Percentiles rank a stretch among this genome's conserved stretches.
These are phyloP conservation scores for Thalassophryne amazonica DNA, from an alignment of 2,797 vertebrate species.

Conservation along the genomic window DNA sequence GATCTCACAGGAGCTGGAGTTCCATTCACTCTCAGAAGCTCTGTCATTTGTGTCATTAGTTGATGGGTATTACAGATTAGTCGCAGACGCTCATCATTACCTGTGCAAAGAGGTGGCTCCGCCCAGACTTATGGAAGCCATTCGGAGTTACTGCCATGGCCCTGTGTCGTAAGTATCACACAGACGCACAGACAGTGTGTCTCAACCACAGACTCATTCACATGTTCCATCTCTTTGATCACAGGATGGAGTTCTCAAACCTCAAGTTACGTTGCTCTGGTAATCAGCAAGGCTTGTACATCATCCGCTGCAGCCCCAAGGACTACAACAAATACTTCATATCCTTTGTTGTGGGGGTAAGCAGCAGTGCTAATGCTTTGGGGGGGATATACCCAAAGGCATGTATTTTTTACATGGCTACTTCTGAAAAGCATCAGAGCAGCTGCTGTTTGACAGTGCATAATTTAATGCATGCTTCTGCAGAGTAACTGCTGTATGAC, in stretches of 20 bases:
- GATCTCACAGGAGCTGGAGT: slow-evolving; percentile 86
- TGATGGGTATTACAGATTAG: slow-evolving; percentile 95
- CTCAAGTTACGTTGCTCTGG: slow-evolving; percentile 87
- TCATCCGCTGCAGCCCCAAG: slow-evolving; percentile 92
- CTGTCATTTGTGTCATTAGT: slow-evolving; percentile 94
- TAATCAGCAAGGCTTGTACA: slow-evolving; percentile 88
- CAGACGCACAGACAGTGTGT: background rate
- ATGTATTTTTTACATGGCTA: background rate
- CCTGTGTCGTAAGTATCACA: slow-evolving; percentile 89
- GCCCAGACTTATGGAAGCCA: slow-evolving; percentile 88
- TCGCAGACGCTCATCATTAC: slow-evolving; percentile 91
- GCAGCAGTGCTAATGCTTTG: slow-evolving; percentile 53
- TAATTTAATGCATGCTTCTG: no score
- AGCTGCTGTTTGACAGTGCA: no score
- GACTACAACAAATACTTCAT: slow-evolving; percentile 95
- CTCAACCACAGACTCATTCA: background rate
- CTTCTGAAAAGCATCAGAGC: no score
- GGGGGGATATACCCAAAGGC: background rate
- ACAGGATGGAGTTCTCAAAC: slow-evolving; percentile 92
- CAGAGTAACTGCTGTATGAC: no score
- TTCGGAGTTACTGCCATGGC: slow-evolving; percentile 93
- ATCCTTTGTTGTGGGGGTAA: slow-evolving; percentile 93
- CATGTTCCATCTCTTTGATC: slow-evolving; percentile 30
- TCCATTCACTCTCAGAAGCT: slow-evolving; percentile 86
- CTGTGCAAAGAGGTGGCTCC: slow-evolving; percentile 95